Evolutionary conservation across 2,888 invertebrate species (phyloP).

Genomic region (Chesias legatella): DNA sequence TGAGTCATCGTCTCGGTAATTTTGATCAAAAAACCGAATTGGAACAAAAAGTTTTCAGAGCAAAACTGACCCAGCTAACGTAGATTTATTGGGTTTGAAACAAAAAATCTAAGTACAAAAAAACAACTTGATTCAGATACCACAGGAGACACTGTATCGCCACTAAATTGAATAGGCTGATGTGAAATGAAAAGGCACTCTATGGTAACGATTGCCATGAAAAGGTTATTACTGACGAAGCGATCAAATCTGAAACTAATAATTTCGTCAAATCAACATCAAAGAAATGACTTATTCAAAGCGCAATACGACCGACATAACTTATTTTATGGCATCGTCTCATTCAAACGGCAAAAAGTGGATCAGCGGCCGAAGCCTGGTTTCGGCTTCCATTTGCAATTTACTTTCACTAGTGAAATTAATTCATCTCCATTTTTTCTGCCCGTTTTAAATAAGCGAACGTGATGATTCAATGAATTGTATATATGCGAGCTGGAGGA

Average conservation of each 20-base stretch:
- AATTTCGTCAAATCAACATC: conserved; percentile 30
- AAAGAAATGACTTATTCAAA: conserved; percentile 32
- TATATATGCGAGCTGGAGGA: conserved; percentile 17
- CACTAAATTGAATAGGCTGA: conserved; percentile 8
- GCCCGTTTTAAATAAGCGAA: conserved; percentile 20
- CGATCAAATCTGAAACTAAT: conserved; percentile 23
- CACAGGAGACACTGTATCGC: conserved; percentile 9
- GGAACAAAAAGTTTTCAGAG: conserved; percentile 1
- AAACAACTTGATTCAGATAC: conserved; percentile 1
- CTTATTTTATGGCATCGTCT: conserved; percentile 29
- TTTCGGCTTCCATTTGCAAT: conserved; percentile 17
- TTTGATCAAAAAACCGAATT: conserved; percentile 1
- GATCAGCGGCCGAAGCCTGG: conserved; percentile 17
- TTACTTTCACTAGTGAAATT: conserved; percentile 27
- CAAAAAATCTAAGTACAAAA: not conserved
- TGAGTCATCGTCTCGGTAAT: conserved; percentile 12
- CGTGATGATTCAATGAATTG: conserved; percentile 27
- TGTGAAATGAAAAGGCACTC: conserved; percentile 5
- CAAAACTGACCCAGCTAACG: conserved; percentile 5
- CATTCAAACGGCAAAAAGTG: conserved; percentile 20
- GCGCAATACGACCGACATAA: conserved; percentile 33
- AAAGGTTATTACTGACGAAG: conserved; percentile 19
- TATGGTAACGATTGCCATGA: conserved; percentile 15
- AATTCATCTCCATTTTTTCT: conserved; percentile 25
- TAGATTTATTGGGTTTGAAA: conserved; percentile 5